Evolutionary conservation across 1,140 invertebrate species (phyloP), one percentile per base, ranked within the genome.

Genomic region (Heliconius himera): DNA sequence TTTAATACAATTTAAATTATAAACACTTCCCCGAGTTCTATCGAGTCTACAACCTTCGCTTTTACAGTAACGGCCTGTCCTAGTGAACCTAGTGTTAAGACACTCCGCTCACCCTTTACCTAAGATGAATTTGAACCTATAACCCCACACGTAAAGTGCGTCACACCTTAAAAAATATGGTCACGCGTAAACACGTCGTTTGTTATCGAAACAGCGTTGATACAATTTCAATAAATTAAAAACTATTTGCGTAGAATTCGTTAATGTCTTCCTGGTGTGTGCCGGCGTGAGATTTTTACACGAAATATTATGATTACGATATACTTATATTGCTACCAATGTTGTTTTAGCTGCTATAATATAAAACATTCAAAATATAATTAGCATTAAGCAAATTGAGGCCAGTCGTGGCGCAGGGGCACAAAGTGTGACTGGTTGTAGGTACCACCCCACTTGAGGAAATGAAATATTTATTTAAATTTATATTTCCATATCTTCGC

Each of bases 231-330:
- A 81, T 81, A 81, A 77, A 77, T 77, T 54, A 74, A 54, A 38
- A 76, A 73, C 76, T 66, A 77, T 81, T 77, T 77, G 51, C 54
- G 54, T 81, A 38, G 60, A 66, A 66, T 60, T 49, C 60, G 41
- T 33, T 56, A 81, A 81, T 77, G 79, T 70, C 79, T 81, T 81
- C 79, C 79, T 77, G 79, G 79, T 81, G 51, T 81, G 51, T 29
- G 74, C 56, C 22, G 36, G 54, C 56, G 20, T 76, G 56, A 70
- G 74, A 70, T 70, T 76, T 76, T 76, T 56, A 76, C 36, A 41
- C 74, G 56, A 70, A 49, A 49, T 33, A 11, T 60, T 75, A 20
- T 51, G 3, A 41, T 75, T 38, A 66, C 29, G 60, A 66, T 66
- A 66, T 66, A 36, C 33, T 36, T 36, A 66, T 66, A 26, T 66